These are phyloP conservation scores for Panthera leo DNA, from an alignment of 2,113 vertebrate species.

Conservation along the genomic window DNA sequence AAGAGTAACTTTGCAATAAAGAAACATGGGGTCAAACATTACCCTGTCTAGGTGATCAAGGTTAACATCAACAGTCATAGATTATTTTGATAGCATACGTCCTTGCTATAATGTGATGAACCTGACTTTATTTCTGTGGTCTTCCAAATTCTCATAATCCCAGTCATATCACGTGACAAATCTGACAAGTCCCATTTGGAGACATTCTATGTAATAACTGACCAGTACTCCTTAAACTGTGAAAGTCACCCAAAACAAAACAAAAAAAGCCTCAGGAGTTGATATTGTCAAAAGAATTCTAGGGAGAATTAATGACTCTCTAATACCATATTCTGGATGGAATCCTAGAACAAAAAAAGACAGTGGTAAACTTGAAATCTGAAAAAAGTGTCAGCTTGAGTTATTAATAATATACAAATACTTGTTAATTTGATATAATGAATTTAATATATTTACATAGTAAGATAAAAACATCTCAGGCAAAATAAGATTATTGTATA, in stretches of 20 bases:
- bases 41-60: not conserved
- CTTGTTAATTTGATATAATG: not conserved
- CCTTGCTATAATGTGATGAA: not conserved
- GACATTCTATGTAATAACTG: not conserved
- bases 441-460: not conserved
- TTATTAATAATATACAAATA: not conserved
- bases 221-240: not conserved
- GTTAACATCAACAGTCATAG: not conserved
- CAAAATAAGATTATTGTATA: not conserved
- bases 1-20: not conserved
- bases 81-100: not conserved
- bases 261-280: not conserved
- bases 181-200: not conserved
- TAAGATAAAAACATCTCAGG: not conserved
- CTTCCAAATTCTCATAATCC: not conserved
- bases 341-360: not conserved
- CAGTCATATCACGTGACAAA: not conserved
- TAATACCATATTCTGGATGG: not conserved
- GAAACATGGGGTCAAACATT: not conserved
- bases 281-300: not conserved
- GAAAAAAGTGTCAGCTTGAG: not conserved
- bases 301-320: not conserved
- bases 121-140: not conserved
- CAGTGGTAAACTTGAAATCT: not conserved
- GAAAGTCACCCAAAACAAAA: not conserved